Percentiles rank a stretch among this genome's conserved stretches.
Evolutionary conservation across 2,888 invertebrate species (phyloP).

Genomic region (Ectemnius cavifrons): DNA sequence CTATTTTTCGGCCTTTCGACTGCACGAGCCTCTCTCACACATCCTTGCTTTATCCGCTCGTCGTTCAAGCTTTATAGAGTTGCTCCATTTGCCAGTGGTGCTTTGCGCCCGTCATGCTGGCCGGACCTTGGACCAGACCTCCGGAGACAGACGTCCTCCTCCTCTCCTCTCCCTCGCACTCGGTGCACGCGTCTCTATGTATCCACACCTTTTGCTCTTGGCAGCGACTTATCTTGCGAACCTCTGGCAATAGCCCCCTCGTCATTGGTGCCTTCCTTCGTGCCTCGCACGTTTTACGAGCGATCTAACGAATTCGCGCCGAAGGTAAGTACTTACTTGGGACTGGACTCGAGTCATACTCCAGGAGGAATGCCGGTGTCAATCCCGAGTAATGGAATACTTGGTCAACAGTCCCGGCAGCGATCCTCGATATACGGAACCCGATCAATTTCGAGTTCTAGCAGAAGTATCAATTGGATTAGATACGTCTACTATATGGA

Average conservation of each 20-base stretch:
- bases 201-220: background rate
- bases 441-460: no score
- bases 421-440: no score
- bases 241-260: background rate
- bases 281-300: slow-evolving; percentile 42
- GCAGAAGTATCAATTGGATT: no score
- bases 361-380: no score
- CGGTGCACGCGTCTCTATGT: slow-evolving; percentile 47
- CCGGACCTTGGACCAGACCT: slow-evolving; percentile 29
- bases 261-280: background rate
- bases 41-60: slow-evolving; percentile 57
- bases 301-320: slow-evolving; percentile 12
- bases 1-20: slow-evolving; percentile 46
- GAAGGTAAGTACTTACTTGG: background rate
- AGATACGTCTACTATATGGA: no score
- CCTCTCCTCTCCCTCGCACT: slow-evolving; percentile 38
- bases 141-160: slow-evolving; percentile 25
- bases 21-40: slow-evolving; percentile 15
- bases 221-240: background rate
- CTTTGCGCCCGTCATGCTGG: slow-evolving; percentile 21
- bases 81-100: slow-evolving; percentile 67
- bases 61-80: slow-evolving; percentile 69
- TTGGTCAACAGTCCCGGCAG: no score
- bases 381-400: no score
- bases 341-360: no score